A percentile compares a stretch with the other conserved stretches of the same genome.
Conservation (phyloP, 1,140 invertebrate genomes). For the Plodia interpunctella region DNA sequence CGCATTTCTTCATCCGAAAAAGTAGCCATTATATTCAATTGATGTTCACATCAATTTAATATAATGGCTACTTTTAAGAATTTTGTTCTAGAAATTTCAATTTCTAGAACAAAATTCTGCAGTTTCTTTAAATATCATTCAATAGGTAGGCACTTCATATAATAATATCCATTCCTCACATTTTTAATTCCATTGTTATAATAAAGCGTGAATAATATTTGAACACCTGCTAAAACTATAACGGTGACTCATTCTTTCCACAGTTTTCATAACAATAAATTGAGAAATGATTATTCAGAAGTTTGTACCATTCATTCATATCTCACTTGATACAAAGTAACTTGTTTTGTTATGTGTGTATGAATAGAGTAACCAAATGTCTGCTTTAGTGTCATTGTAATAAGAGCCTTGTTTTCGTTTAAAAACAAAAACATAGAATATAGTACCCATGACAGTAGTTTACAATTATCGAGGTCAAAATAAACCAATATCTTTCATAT, state of each 20-base stretch:
- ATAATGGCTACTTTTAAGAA: no score
- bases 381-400: not conserved
- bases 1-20: no score
- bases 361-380: not conserved
- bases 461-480: no score
- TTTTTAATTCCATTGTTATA: not conserved
- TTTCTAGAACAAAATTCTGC: no score
- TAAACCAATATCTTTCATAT: no score
- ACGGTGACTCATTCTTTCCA: conserved; percentile 1
- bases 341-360: not conserved
- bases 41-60: no score
- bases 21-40: no score
- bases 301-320: not conserved
- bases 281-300: not conserved
- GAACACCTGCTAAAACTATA: conserved; percentile 4
- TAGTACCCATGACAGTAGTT: no score
- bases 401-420: no score
- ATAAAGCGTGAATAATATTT: conserved; percentile 11
- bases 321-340: not conserved
- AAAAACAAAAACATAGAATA: no score
- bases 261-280: not conserved
- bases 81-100: no score
- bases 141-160: not conserved
- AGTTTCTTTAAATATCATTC: no score
- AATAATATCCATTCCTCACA: not conserved